Evolutionary conservation across 2,113 vertebrate species (phyloP).

Genomic region (Ameiurus melas): DNA sequence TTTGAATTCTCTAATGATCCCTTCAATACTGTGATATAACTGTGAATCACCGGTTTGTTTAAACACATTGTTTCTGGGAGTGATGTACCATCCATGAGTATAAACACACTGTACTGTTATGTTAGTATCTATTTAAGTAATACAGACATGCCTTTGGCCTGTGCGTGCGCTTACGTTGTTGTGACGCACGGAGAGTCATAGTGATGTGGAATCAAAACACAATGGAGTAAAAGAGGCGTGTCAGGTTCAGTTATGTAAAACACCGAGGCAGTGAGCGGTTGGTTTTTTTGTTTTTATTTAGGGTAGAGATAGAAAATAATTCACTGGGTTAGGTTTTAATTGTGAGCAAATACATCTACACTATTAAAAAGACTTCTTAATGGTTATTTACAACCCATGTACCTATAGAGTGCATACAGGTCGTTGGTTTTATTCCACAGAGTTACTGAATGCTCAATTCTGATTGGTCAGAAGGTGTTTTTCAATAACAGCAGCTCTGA

Average conservation of each 20-base stretch:
- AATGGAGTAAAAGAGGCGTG: not conserved
- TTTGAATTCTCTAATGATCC: not conserved
- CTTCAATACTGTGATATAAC: not conserved
- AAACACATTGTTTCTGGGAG: not conserved
- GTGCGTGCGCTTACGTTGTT: not conserved
- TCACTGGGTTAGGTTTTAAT: not conserved
- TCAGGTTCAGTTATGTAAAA: not conserved
- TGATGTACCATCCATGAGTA: not conserved
- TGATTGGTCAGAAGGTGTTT: not conserved
- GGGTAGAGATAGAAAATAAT: not conserved
- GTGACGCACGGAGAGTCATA: conserved; percentile 6
- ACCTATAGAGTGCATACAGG: not conserved
- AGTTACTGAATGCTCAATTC: not conserved
- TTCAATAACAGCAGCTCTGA: not conserved
- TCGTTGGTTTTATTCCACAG: not conserved
- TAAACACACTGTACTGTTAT: not conserved
- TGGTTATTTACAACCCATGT: not conserved
- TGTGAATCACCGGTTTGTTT: not conserved
- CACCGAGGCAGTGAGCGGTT: not conserved
- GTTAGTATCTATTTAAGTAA: conserved; percentile 24
- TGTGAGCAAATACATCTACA: not conserved
- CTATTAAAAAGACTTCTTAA: not conserved
- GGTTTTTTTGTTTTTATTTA: not conserved
- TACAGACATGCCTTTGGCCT: not conserved
- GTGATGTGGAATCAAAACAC: not conserved